phyloP scores from a whole-genome alignment of 1,140 invertebrate genomes.

The Zaprionus africanus region DNA sequence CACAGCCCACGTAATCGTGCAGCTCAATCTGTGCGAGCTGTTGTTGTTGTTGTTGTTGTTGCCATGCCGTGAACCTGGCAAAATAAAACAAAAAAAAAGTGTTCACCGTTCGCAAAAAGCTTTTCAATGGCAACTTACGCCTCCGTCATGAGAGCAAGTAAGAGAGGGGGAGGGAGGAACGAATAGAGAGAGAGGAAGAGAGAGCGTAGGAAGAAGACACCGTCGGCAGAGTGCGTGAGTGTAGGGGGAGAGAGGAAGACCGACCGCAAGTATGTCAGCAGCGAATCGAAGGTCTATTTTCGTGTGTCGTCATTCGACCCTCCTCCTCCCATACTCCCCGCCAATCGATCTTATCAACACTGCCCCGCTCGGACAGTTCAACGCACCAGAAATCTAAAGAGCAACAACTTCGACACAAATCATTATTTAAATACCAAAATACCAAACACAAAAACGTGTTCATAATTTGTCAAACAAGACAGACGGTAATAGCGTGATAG shows the following conservation, averaged over 20 bases:
- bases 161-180: background rate
- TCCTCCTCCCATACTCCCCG: background rate
- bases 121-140: conserved; percentile 10
- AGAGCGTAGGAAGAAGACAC: background rate
- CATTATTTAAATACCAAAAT: conserved; percentile 42
- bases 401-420: conserved; percentile 25
- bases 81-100: conserved; percentile 13
- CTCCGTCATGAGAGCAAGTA: background rate
- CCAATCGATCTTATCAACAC: conserved; percentile 43
- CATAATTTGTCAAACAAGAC: conserved; percentile 58
- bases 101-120: conserved; percentile 7
- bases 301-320: background rate
- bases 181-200: background rate
- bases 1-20: conserved; percentile 30
- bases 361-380: conserved; percentile 20
- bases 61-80: conserved; percentile 22
- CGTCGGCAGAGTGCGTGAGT: background rate
- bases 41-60: background rate
- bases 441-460: conserved; percentile 56
- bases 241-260: background rate
- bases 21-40: conserved; percentile 12
- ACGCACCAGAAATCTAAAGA: conserved; percentile 38
- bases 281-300: conserved; percentile 27
- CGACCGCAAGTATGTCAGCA: background rate
- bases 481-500: background rate